A percentile compares a stretch with the other conserved stretches of the same genome.
These are phyloP conservation scores for Entomobrya multifasciata DNA, from an alignment of 2,888 invertebrate species.

Conservation along the genomic window DNA sequence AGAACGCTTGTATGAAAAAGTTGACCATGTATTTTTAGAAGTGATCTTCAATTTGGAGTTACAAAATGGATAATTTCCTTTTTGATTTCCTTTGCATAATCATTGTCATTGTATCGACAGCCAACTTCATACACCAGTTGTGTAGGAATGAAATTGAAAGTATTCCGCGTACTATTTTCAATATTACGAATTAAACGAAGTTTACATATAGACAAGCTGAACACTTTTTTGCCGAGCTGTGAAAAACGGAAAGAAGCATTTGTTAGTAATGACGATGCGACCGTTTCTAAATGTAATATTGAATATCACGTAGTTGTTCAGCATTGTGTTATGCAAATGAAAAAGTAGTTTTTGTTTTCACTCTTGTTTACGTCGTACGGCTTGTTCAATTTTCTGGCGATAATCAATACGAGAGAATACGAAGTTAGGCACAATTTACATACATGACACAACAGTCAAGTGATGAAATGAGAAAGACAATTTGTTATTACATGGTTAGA, in stretches of 20 bases:
- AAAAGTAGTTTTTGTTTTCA: background rate
- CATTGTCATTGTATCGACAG: background rate
- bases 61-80: constrained; percentile 49
- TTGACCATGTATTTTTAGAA: background rate
- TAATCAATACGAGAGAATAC: background rate
- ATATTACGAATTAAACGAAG: background rate
- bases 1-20: background rate
- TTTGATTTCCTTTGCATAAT: constrained; percentile 41
- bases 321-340: constrained; percentile 1
- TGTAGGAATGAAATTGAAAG: background rate
- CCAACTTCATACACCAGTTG: too few species aligned
- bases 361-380: background rate
- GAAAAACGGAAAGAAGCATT: background rate
- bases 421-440: too few species aligned
- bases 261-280: background rate
- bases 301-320: background rate
- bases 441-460: too few species aligned
- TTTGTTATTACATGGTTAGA: too few species aligned
- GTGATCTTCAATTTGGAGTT: constrained; percentile 27
- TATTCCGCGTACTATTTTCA: background rate
- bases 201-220: too few species aligned
- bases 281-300: too few species aligned
- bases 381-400: background rate
- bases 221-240: too few species aligned
- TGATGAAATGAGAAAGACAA: too few species aligned